Evolutionary conservation across 2,797 vertebrate genomes (phyloP).

Genomic region (Macropodus opercularis): DNA sequence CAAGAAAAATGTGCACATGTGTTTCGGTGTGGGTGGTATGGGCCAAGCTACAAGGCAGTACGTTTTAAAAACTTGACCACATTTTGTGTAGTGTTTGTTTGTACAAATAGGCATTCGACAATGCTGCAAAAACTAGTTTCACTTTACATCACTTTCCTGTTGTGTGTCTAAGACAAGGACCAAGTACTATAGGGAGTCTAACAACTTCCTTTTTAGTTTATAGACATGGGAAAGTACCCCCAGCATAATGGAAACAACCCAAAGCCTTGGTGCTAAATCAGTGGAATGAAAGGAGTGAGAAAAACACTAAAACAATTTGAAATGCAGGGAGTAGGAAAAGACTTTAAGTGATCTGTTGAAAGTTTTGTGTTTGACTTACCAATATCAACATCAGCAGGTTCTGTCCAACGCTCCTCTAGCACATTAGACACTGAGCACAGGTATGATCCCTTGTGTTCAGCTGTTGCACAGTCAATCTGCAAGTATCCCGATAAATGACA

Average conservation of each 20-base stretch:
- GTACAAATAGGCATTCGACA: conserved; percentile 28
- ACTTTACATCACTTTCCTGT: conserved; percentile 73
- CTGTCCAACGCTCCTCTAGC: conserved; percentile 84
- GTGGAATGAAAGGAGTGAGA: conserved; percentile 35
- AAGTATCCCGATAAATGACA: conserved; percentile 28
- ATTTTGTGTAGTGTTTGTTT: not conserved
- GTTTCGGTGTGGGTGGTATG: no score
- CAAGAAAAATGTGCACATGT: no score
- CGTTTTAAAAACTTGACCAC: not conserved
- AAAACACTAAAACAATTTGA: conserved; percentile 16
- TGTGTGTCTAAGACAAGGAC: conserved; percentile 35
- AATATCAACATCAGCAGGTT: conserved; percentile 78
- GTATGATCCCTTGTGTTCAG: conserved; percentile 79
- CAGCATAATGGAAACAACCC: conserved; percentile 63
- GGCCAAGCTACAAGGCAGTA: not conserved
- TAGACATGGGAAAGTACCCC: conserved; percentile 80
- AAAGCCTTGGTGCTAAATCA: conserved; percentile 32
- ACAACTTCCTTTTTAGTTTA: conserved; percentile 71
- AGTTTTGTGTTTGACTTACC: conserved; percentile 65
- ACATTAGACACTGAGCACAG: conserved; percentile 86
- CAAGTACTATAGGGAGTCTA: conserved; percentile 54
- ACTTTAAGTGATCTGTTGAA: not conserved
- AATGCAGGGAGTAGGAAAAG: conserved; percentile 13
- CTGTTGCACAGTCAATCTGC: conserved; percentile 77
- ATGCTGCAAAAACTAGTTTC: conserved; percentile 67